Conservation (phyloP, 2,797 vertebrate species). For the Sebastolobus alascanus region DNA sequence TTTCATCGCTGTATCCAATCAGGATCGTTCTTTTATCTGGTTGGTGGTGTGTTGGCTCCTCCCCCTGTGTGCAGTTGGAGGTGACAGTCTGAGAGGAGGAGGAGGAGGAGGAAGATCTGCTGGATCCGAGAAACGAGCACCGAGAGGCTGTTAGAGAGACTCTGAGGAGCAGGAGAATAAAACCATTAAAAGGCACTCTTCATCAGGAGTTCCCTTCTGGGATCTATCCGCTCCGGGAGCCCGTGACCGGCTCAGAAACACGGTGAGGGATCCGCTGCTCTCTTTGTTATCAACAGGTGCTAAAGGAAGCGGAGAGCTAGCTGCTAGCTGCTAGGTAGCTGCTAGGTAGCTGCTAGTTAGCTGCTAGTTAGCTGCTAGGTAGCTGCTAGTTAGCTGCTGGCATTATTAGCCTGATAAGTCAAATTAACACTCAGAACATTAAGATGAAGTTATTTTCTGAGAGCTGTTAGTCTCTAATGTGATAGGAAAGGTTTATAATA, state of each 20-base stretch:
- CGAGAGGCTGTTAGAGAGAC: slow-evolving; percentile 41
- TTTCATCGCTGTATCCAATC: slow-evolving; percentile 55
- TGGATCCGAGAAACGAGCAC: slow-evolving; percentile 25
- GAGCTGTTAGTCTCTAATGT: neutral
- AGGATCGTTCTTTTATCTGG: slow-evolving; percentile 9
- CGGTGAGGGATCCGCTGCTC: too few relatives aligned
- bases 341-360: too few relatives aligned
- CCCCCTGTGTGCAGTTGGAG: slow-evolving; percentile 57
- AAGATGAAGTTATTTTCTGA: neutral
- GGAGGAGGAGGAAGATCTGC: slow-evolving; percentile 1
- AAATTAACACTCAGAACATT: neutral
- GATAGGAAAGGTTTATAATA: neutral
- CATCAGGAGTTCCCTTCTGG: neutral
- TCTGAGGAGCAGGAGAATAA: slow-evolving; percentile 7
- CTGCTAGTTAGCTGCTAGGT: too few relatives aligned
- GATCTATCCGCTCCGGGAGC: neutral
- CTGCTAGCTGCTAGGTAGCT: neutral
- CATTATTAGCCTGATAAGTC: slow-evolving; percentile 53
- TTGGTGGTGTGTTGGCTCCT: slow-evolving; percentile 24
- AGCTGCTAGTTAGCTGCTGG: slow-evolving; percentile 65
- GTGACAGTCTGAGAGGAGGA: slow-evolving; percentile 63
- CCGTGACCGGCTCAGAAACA: neutral
- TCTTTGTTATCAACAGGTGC: slow-evolving; percentile 83
- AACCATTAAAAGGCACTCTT: neutral
- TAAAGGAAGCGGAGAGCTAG: slow-evolving; percentile 56